These are phyloP conservation scores for Ypsolopha sequella DNA, from an alignment of 2,888 invertebrate genomes.

Conservation along the genomic window DNA sequence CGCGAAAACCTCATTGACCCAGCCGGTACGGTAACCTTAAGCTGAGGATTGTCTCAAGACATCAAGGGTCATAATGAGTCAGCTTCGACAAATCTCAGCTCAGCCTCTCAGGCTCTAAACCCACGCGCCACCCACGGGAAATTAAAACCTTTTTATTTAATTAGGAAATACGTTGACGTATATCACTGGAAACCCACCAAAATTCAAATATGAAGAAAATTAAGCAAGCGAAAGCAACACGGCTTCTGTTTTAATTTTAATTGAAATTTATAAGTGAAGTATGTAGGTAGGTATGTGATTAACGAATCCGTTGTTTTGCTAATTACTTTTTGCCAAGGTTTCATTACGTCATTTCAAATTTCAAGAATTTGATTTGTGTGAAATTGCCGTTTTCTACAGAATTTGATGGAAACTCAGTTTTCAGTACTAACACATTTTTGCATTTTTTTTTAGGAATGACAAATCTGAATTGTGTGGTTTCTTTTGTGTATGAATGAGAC, in stretches of 20 bases:
- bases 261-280: conserved; percentile 18
- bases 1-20: no score
- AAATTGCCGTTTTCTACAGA: no score
- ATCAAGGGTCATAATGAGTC: conserved; percentile 37
- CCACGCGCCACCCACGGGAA: conserved; percentile 38
- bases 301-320: no score
- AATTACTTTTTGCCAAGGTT: no score
- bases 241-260: conserved; percentile 3
- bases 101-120: conserved; percentile 12
- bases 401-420: no score
- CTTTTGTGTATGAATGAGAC: no score
- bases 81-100: conserved; percentile 32
- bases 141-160: conserved; percentile 37
- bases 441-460: no score
- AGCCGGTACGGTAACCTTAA: no score
- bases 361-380: no score
- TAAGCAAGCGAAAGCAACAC: neutral
- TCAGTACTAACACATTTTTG: no score
- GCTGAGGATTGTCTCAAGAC: conserved; percentile 28
- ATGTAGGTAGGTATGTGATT: conserved; percentile 6
- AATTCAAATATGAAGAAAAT: neutral
- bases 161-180: conserved; percentile 30
- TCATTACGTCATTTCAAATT: no score
- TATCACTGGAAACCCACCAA: conserved; percentile 17
- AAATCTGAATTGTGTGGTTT: no score